Base-by-base conservation (phyloP, 92 coral and sea anemone species). In the Parazoanthus darwini region DNA sequence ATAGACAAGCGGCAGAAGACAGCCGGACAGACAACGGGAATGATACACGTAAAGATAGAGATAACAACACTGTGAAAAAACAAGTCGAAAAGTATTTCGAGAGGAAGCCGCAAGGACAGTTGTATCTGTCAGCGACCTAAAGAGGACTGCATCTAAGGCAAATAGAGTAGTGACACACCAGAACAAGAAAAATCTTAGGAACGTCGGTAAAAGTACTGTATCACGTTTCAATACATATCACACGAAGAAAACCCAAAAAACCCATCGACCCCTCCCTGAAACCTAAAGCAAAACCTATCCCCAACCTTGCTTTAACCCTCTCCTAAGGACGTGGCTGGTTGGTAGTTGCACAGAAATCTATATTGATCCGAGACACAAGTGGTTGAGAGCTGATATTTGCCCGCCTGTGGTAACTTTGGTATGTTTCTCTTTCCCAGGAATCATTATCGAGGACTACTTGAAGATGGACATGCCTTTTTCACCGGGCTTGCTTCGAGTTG, bases 401-500 rank as follows among this genome's bases (percentile, higher is more conserved):
- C 63, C 35, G 22, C 29, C 10, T 82, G 18, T 14, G 20, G 68
- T 35, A 76, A 18, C 59, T 14, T 23, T 29, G 16, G 11, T 70
- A 14, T 86, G 22, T 46, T 29, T 29, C 54, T 85, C 36, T 77
- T 79, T 80, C 42, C 37, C 74, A 95, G 98, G 98, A 22, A 95
- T 95, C 44, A 86, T 95, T 79, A 89, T 93, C 56, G 98, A 95
- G 80, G 98, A 95, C 73, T 95, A 93, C 58, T 89, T 95, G 25
- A 92, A 89, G 88, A 38, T 88, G 86, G 85, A 92, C 35, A 97
- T 97, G 99, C 91, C 91, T 7, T 93, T 97, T 90, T 97, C 99
- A 14, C 99, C 99, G 39, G 99, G 99, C 37, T 89, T 97, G 23
- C 96, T 97, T 33, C 97, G 99, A 77, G 99, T 97, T 35, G 99